Base-by-base conservation (phyloP, 1,140 invertebrate species). In the Holotrichia oblita region DNA sequence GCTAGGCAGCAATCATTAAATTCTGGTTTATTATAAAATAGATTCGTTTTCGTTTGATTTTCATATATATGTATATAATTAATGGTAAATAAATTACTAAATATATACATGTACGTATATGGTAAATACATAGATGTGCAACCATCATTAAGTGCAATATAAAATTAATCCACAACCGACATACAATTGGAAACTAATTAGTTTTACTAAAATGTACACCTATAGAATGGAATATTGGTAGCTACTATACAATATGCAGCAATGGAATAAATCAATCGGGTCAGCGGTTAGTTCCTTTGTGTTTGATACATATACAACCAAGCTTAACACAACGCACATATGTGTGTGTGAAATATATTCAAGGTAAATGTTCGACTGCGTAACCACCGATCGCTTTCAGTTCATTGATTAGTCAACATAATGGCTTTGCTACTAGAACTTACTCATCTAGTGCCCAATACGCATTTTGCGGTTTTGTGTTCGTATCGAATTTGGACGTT, bases 401-500 rank as follows among this genome's bases (percentile, higher is more conserved):
- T 22, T 34, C 61, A 69, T 69, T 69, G 61, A 69, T 69, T 69
- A 69, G 61, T 69, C 9, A 69, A 34, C 22, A 24, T 69, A 27
- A 69, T 69, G 8, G 61, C 61, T 69, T 69, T 69, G 9, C 14
- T 69, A 14, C 22, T 27, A 34, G 61, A 69, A 34, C 61, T 69
- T 69, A 69, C 61, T 34, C 24, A 69, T 69, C 61, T 14, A 20
- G 61, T 69, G 9, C 0, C 12, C 61, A 7, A 12, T 10, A 9
- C 20, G 22, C 61, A 69, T 69, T 64, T 69, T 34, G 61, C 22
- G 61, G 61, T 69, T 64, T 27, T 7, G 61, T 2, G 22, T 22
- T 34, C 24, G 24, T 69, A 69, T 24, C 12, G 22, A 14, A 14
- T n/a, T 27, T 34, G 27, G n/a, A 61, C n/a, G n/a, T 61, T 69